Conservation (phyloP, 2,797 vertebrate genomes). For the Xiphophorus birchmanni region DNA sequence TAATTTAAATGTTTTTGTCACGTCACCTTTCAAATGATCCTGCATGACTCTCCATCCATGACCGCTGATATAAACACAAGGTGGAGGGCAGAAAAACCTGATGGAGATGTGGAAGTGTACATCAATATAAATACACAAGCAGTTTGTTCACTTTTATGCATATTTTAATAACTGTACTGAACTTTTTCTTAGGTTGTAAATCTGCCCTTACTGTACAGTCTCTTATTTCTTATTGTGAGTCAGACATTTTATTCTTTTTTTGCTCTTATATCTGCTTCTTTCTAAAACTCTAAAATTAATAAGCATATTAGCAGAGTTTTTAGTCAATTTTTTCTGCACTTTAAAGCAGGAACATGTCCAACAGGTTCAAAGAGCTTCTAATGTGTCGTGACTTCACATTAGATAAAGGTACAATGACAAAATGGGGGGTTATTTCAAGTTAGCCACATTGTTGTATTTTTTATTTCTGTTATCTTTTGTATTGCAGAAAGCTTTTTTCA, state of each 20-base stretch:
- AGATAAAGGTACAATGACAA: not conserved
- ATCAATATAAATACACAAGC: not conserved
- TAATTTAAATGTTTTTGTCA: rapidly evolving
- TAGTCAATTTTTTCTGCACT: not conserved
- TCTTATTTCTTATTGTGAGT: not conserved
- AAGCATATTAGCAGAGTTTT: not conserved
- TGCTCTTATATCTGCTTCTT: not conserved
- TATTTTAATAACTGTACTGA: not conserved
- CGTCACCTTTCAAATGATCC: conserved; percentile 85
- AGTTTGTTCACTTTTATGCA: not conserved
- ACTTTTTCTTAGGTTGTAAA: not conserved
- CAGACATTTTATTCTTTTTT: not conserved
- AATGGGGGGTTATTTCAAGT: not conserved
- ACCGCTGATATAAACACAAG: conserved; percentile 91
- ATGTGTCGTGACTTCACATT: not conserved
- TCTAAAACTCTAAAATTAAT: not conserved
- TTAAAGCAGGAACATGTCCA: not conserved
- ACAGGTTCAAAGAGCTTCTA: not conserved
- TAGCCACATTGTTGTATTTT: not conserved
- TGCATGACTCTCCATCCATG: conserved; percentile 89
- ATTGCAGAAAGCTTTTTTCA: not conserved
- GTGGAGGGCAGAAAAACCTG: conserved; percentile 97
- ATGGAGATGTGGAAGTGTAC: not conserved
- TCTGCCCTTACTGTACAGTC: not conserved
- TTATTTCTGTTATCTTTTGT: not conserved